Percentiles rank a stretch among this genome's conserved stretches.
phyloP scores from a whole-genome alignment of 2,113 vertebrate species.

The Rissa tridactyla region DNA sequence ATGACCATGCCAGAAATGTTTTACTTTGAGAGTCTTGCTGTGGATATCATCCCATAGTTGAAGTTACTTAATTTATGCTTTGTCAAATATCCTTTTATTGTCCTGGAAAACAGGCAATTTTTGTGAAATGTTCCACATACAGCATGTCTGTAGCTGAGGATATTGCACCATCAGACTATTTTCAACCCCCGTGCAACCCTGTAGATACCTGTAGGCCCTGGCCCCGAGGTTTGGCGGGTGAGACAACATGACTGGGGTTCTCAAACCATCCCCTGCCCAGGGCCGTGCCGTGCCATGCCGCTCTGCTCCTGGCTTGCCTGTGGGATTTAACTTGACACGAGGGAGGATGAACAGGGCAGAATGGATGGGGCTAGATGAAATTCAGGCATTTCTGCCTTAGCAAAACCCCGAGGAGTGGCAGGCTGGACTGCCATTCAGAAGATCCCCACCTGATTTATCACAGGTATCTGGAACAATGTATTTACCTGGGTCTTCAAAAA shows the following conservation, averaged over 20 bases:
- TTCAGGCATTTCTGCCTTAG: background rate
- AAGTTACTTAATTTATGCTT: background rate
- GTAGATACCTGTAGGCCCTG: background rate
- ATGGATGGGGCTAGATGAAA: background rate
- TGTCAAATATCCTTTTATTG: background rate
- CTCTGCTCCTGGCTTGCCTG: background rate
- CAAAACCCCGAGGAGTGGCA: background rate
- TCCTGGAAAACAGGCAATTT: background rate
- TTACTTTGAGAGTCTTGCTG: background rate
- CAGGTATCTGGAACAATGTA: background rate
- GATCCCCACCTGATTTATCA: background rate
- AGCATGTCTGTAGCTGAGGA: background rate
- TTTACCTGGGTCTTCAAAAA: background rate
- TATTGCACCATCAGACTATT: background rate
- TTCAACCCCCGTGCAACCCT: background rate
- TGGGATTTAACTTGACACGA: accelerated
- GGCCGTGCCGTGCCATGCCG: accelerated
- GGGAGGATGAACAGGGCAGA: background rate
- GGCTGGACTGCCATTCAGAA: background rate
- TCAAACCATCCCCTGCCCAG: accelerated
- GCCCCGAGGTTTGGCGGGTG: accelerated
- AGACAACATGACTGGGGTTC: background rate
- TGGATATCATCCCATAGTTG: background rate
- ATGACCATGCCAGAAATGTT: background rate
- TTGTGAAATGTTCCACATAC: background rate